These are phyloP conservation scores for Drosophila rubida DNA, from an alignment of 2,888 invertebrate genomes.

Conservation along the genomic window DNA sequence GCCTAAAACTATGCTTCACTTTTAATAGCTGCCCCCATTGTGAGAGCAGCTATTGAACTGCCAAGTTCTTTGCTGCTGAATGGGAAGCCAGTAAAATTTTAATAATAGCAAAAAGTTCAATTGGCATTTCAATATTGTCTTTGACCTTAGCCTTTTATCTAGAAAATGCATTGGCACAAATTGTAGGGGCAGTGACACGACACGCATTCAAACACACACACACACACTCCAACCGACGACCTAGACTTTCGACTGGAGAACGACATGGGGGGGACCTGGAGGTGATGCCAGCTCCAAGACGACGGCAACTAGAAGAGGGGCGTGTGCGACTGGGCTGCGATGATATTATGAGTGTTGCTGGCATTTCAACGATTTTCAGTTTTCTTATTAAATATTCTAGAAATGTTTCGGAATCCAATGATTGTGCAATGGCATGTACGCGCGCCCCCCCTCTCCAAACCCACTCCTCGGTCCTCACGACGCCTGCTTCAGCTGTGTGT, in stretches of 20 bases:
- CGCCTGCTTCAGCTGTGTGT: not conserved
- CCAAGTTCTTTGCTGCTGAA: constrained; percentile 16
- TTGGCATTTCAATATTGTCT: constrained; percentile 81
- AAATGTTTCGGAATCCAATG: constrained; percentile 82
- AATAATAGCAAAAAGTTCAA: constrained; percentile 77
- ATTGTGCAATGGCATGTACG: constrained; percentile 82
- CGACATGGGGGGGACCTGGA: constrained; percentile 15
- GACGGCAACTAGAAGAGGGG: constrained; percentile 18
- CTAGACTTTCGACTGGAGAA: constrained; percentile 48
- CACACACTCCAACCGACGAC: constrained; percentile 27
- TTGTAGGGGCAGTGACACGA: constrained; percentile 53
- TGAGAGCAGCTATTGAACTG: constrained; percentile 12
- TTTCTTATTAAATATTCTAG: constrained; percentile 82
- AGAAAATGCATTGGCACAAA: constrained; percentile 50
- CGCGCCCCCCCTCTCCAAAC: constrained; percentile 43
- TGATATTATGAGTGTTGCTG: constrained; percentile 79
- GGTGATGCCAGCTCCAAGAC: constrained; percentile 22
- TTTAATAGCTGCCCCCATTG: constrained; percentile 9
- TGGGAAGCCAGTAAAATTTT: constrained; percentile 60
- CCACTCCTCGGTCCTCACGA: not conserved
- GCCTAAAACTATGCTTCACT: constrained; percentile 13
- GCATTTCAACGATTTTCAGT: constrained; percentile 82
- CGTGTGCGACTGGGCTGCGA: constrained; percentile 33
- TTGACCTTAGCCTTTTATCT: constrained; percentile 79
- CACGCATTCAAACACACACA: constrained; percentile 24